These are phyloP conservation scores for Hydrolagus affinis DNA, from an alignment of 2,113 vertebrate genomes.

Conservation along the genomic window DNA sequence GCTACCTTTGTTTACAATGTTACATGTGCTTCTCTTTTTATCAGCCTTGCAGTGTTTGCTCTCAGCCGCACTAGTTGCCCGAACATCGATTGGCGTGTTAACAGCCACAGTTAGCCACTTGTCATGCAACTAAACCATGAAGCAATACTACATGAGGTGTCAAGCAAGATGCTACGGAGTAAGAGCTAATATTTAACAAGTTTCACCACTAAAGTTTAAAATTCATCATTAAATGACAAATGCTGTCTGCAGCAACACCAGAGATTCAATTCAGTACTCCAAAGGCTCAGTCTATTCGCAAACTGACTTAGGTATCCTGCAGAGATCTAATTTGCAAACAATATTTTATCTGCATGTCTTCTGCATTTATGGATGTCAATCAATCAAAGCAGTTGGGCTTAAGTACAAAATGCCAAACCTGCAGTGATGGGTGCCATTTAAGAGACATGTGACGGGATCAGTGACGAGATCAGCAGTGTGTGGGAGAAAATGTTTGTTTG, in stretches of 20 bases:
- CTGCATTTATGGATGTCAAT: conserved; percentile 24
- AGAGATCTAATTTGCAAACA: conserved; percentile 26
- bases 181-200: no score
- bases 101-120: no score
- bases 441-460: background rate
- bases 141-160: no score
- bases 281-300: conserved; percentile 7
- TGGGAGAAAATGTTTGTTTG: background rate
- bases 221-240: background rate
- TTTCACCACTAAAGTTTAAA: background rate
- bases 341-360: background rate
- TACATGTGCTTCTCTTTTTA: no score
- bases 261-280: background rate
- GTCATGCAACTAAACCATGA: no score
- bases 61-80: no score
- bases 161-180: no score
- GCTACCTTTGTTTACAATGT: no score
- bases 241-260: background rate
- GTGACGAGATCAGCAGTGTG: background rate
- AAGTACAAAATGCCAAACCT: conserved; percentile 19
- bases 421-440: background rate
- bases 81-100: no score
- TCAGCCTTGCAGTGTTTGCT: no score
- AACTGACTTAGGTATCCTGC: conserved; percentile 16
- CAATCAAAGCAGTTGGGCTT: background rate